Percentiles rank a stretch among this genome's conserved stretches.
These are phyloP conservation scores for Parelbella ahira DNA, from an alignment of 2,888 invertebrate genomes.

Conservation along the genomic window DNA sequence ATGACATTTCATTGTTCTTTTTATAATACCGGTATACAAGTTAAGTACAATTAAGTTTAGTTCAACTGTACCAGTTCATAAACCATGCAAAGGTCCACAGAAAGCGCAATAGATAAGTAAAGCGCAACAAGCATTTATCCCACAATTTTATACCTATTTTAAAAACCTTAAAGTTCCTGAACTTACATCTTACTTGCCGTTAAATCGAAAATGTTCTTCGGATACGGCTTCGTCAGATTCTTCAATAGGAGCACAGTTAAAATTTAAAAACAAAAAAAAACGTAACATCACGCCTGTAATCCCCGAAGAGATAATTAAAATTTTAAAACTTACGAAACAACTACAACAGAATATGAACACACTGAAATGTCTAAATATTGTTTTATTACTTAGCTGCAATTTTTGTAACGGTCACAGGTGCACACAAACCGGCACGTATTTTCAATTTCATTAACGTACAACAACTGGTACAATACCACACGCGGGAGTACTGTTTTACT, in stretches of 20 bases:
- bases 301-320: neutral
- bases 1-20: too few relatives aligned
- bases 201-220: conserved; percentile 13
- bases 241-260: neutral
- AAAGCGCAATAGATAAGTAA: too few relatives aligned
- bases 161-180: too few relatives aligned
- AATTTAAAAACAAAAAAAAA: too few relatives aligned
- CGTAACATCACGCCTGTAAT: too few relatives aligned
- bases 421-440: conserved; percentile 13
- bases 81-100: too few relatives aligned
- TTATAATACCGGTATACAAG: too few relatives aligned
- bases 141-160: too few relatives aligned
- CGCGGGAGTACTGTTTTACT: conserved; percentile 2
- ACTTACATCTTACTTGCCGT: conserved; percentile 27
- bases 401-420: conserved; percentile 24
- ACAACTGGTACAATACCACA: conserved; percentile 10
- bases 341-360: conserved; percentile 8
- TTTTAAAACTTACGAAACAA: conserved; percentile 4
- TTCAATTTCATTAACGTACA: conserved; percentile 9
- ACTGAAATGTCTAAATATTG: conserved; percentile 9
- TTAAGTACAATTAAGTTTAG: too few relatives aligned
- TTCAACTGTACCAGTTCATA: too few relatives aligned
- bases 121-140: too few relatives aligned
- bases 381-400: conserved; percentile 17
- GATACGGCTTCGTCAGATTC: conserved; percentile 15